Evolutionary conservation across 2,888 invertebrate genomes (phyloP), one percentile per base, ranked within the genome.

Genomic region (Polyommatus iphigenia): DNA sequence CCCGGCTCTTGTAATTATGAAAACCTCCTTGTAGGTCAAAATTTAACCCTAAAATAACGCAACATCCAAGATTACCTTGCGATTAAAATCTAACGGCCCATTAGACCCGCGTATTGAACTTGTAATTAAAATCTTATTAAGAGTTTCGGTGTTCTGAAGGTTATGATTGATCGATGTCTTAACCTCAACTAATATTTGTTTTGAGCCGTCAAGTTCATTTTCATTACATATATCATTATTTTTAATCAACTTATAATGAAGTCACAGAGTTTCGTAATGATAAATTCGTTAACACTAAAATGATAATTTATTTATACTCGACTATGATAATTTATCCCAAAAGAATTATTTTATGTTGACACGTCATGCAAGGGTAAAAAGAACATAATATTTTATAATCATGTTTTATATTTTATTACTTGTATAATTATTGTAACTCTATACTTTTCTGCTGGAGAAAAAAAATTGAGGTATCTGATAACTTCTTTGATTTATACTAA

Each of bases 101-200:
- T 75, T 75, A 15, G 54, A 6, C 50, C 50, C 20, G 24, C 73
- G 13, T 29, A 46, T 20, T 73, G 73, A 73, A 75, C 75, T 24
- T 75, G 46, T 75, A 75, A 75, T 75, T 75, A 75, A 75, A 75
- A 75, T 75, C 75, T 75, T 75, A 75, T 75, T 75, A 75, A 73
- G 73, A 73, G 50, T 75, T 75, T 50, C 7, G 50, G 50, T 32
- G 50, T 46, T 46, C 46, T 15, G 50, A 90, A 90, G 91, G 90
- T 83, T 84, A 59, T 90, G 91, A 91, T 91, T 91, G 90, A 91
- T 91, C 82, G 87, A 82, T 81, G 80, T 82, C 85, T 86, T 90
- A 91, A 90, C 90, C 91, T 89, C 83, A 84, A 84, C 84, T 83
- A 85, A 87, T 87, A 87, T 87, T 90, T 88, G 88, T 88, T 87